A percentile compares a stretch with the other conserved stretches of the same genome.
phyloP scores from a whole-genome alignment of 1,140 invertebrate species.

The Bradynema listronoti region DNA sequence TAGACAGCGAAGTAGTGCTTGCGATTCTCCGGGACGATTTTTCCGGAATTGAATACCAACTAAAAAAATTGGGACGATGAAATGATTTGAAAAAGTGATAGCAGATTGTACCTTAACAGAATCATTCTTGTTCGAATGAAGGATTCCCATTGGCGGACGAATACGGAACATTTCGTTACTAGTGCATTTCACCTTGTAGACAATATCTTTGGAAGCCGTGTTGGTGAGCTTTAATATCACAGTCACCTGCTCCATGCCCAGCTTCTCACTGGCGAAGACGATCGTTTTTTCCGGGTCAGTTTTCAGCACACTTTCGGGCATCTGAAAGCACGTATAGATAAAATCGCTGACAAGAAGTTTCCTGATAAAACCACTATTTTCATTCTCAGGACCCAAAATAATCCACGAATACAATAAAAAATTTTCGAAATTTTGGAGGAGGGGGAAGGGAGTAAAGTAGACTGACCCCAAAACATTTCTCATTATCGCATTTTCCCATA shows the following conservation, averaged over 20 bases:
- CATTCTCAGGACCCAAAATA: too few relatives aligned
- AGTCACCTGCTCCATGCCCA: conserved; percentile 28
- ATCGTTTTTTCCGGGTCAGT: conserved; percentile 31
- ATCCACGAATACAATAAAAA: too few relatives aligned
- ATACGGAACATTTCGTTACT: conserved; percentile 49
- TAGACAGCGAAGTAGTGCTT: conserved; percentile 50
- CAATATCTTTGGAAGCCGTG: conserved; percentile 20
- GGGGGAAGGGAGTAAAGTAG: too few relatives aligned
- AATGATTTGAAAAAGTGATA: conserved; percentile 5
- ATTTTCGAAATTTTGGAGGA: too few relatives aligned
- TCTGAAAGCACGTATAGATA: conserved; percentile 3
- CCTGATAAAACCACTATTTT: too few relatives aligned
- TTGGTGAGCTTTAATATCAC: conserved; percentile 35
- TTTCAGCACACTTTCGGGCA: conserved; percentile 30
- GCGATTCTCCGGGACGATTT: conserved; percentile 35
- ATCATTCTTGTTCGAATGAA: conserved; percentile 28
- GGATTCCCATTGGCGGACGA: conserved; percentile 35
- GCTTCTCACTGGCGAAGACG: conserved; percentile 27
- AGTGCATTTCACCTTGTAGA: conserved; percentile 48
- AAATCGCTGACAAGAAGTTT: too few relatives aligned
- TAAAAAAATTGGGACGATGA: conserved; percentile 10
- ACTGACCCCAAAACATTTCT: too few relatives aligned
- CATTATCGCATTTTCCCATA: too few relatives aligned
- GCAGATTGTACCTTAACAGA: conserved; percentile 21
- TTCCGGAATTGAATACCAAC: conserved; percentile 39